Percentiles rank a stretch among this genome's conserved stretches.
Conservation (phyloP, 2,797 vertebrate genomes). For the Silurus lanzhouensis region DNA sequence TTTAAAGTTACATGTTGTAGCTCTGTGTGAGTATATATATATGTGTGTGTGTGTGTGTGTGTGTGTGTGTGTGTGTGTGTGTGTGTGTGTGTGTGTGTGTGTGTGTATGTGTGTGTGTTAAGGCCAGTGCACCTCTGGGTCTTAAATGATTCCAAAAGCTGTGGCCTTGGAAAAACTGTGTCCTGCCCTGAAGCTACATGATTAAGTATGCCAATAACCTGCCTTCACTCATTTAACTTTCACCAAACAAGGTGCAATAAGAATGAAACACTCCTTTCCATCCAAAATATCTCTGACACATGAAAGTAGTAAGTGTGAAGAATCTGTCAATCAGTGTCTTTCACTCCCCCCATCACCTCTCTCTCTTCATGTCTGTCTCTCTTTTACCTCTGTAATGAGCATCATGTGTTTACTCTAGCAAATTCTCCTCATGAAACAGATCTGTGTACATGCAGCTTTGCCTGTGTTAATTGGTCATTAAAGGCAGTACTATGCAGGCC, state of each 20-base stretch:
- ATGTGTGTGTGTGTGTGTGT: slow-evolving; percentile 16
- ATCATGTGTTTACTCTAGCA: slow-evolving; percentile 72
- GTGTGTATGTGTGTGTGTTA: neutral
- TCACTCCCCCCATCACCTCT: neutral
- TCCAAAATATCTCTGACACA: slow-evolving; percentile 62
- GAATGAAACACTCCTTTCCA: slow-evolving; percentile 60
- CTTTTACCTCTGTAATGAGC: slow-evolving; percentile 57
- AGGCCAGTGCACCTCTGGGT: slow-evolving; percentile 67
- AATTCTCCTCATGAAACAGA: slow-evolving; percentile 46
- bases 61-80: slow-evolving; percentile 10
- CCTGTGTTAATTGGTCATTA: slow-evolving; percentile 84
- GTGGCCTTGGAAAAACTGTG: slow-evolving; percentile 73
- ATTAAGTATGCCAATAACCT: slow-evolving; percentile 80
- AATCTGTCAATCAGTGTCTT: slow-evolving; percentile 63
- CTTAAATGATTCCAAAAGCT: slow-evolving; percentile 75
- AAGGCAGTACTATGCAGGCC: slow-evolving; percentile 77
- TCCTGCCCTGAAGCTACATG: slow-evolving; percentile 78
- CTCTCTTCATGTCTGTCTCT: slow-evolving; percentile 20
- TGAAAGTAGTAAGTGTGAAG: slow-evolving; percentile 32
- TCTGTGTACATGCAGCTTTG: slow-evolving; percentile 66
- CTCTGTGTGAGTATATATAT: neutral
- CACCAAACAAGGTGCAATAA: slow-evolving; percentile 57
- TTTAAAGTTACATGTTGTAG: slow-evolving; percentile 7
- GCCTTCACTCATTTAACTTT: slow-evolving; percentile 74
- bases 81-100: slow-evolving; percentile 23